phyloP scores from a whole-genome alignment of 2,797 vertebrate species.

The Acanthurus tractus region DNA sequence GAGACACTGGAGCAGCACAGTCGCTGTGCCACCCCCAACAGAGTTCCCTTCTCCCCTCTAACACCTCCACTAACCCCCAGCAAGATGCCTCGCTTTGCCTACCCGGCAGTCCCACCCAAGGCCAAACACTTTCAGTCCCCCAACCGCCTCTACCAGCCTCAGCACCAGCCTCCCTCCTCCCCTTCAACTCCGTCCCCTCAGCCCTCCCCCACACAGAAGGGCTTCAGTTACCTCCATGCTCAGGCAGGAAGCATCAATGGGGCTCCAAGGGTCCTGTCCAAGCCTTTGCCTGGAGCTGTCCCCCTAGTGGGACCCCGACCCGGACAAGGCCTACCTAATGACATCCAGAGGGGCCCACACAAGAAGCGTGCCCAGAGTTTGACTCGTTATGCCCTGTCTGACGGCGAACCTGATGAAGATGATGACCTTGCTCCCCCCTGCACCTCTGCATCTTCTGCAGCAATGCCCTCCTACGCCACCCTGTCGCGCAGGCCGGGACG shows the following conservation, averaged over 20 bases:
- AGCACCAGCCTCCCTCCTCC: conserved; percentile 47
- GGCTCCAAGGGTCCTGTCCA: conserved; percentile 30
- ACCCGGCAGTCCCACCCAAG: conserved; percentile 85
- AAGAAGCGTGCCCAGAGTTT: conserved; percentile 93
- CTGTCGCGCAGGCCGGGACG: conserved; percentile 90
- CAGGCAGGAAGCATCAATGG: conserved; percentile 49
- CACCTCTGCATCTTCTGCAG: conserved; percentile 62
- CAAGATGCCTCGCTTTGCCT: conserved; percentile 87
- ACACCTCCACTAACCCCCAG: conserved; percentile 86
- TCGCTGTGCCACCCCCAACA: conserved; percentile 45
- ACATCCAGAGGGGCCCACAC: conserved; percentile 65
- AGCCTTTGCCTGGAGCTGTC: conserved; percentile 54
- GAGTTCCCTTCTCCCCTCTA: conserved; percentile 55
- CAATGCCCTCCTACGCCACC: conserved; percentile 91
- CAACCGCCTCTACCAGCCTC: conserved; percentile 58
- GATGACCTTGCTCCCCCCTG: conserved; percentile 17
- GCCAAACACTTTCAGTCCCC: conserved; percentile 62
- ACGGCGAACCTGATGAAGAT: conserved; percentile 90
- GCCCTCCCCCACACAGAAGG: conserved; percentile 78
- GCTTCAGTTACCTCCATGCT: conserved; percentile 83
- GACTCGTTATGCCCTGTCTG: conserved; percentile 90
- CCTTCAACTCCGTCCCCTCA: conserved; percentile 52
- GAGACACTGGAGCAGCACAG: conserved; percentile 80
- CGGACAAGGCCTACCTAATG: conserved; percentile 7
- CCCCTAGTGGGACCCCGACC: conserved; percentile 54